Conservation (phyloP, 1,140 invertebrate species). For the Penaeus japonicus region DNA sequence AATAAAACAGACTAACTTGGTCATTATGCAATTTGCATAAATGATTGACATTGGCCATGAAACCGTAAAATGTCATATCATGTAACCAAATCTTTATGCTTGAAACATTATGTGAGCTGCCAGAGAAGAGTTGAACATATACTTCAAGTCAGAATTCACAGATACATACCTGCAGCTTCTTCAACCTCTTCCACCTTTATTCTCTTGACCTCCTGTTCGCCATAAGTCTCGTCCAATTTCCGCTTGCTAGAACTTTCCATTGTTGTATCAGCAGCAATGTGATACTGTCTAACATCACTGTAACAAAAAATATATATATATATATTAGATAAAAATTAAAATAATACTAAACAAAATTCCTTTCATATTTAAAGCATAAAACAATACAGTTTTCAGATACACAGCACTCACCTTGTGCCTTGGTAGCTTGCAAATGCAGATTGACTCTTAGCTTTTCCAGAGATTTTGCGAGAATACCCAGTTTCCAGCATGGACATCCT, state of each 20-base stretch:
- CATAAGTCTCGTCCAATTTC: slow-evolving; percentile 62
- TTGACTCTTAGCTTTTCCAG: slow-evolving; percentile 82
- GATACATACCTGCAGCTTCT: slow-evolving; percentile 21
- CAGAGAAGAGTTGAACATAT: no score
- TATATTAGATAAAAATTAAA: not conserved
- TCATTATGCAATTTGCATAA: no score
- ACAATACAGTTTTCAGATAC: not conserved
- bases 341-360: not conserved
- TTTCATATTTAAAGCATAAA: not conserved
- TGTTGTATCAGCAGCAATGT: slow-evolving; percentile 66
- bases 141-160: not conserved
- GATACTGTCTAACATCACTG: slow-evolving; percentile 67
- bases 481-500: slow-evolving; percentile 82
- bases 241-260: slow-evolving; percentile 63
- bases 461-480: slow-evolving; percentile 81
- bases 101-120: no score
- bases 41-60: no score
- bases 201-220: slow-evolving; percentile 60
- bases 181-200: slow-evolving; percentile 57
- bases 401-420: slow-evolving; percentile 68
- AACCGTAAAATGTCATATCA: no score
- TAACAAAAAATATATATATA: slow-evolving; percentile 39
- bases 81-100: no score
- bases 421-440: slow-evolving; percentile 92
- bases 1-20: no score